Base-by-base conservation (phyloP, 1,140 invertebrate genomes). In the Nebria ingens region DNA sequence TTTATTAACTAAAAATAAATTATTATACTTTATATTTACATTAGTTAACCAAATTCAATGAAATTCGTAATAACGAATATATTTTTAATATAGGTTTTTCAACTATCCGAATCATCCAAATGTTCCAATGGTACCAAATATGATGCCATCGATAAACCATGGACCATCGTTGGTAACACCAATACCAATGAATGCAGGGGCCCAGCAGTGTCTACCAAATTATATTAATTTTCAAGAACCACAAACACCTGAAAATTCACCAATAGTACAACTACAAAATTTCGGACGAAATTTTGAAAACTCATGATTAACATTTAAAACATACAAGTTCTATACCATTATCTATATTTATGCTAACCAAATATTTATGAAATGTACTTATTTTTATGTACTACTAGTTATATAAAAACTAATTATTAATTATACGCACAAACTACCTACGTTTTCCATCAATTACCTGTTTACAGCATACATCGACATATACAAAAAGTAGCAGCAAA, bases 81-180 rank as follows among this genome's bases (percentile, higher is more conserved):
- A 49, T 2, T 19, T 29, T 59, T 2, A 55, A 34, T 3, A 19
- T 25, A 78, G 76, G 77, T 78, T 79, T 60, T 79, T 79, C 45
- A 78, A 79, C 59, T 78, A 77, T 56, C 71, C 76, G 19, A 65
- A 71, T 54, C 72, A 74, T 62, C 60, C 62, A 51, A 61, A 69
- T 12, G 66, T 71, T 1, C 67, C 72, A n/a, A 70, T 70, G 56
- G 61, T 71, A 55, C 62, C 65, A 17, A 66, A 69, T 20, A 38
- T 70, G 49, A 60, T 71, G 6, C 69, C 72, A 29, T 61, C 69
- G 19, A 59, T 69, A 42, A 68, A 71, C 9, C 25, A 57, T 21
- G 22, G 51, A 15, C 23, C 45, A 19, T 29, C 51, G 51, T 21
- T 53, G 19, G 15, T 52, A 19, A 42, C 54, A 34, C 56, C 52